Conservation (phyloP, 2,113 vertebrate genomes). For the Cryptoleucopteryx plumbea region DNA sequence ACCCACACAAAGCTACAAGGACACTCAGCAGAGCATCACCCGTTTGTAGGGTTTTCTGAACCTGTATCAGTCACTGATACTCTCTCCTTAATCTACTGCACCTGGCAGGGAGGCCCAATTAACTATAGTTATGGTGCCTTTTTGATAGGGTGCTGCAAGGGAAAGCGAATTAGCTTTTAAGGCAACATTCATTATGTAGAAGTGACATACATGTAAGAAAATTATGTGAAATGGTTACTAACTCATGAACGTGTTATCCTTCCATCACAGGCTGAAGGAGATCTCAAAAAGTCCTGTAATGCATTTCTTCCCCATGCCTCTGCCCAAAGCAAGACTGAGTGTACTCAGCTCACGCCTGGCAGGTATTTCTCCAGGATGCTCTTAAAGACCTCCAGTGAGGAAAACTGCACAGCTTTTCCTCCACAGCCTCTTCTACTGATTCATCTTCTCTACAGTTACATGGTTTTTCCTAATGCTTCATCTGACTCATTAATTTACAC, state of each 20-base stretch:
- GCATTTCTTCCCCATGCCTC: neutral
- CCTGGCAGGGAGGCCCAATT: neutral
- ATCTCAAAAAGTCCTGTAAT: neutral
- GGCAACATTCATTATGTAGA: neutral
- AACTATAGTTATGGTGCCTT: neutral
- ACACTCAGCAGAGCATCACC: neutral
- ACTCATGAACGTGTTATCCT: neutral
- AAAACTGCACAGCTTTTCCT: neutral
- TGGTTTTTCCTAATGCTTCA: neutral
- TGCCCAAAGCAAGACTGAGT: neutral
- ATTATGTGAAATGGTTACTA: neutral
- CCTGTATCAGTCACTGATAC: neutral
- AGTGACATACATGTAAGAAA: neutral
- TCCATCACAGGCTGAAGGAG: neutral
- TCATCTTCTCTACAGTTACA: neutral
- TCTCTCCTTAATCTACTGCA: neutral
- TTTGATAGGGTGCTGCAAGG: neutral
- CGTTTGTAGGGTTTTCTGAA: neutral
- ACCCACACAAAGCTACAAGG: neutral
- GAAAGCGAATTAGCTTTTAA: neutral
- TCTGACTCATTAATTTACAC: neutral
- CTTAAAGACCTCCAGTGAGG: neutral
- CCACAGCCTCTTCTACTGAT: neutral
- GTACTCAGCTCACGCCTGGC: neutral
- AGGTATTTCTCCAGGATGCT: neutral